These are phyloP conservation scores for Remorina albescens DNA, from an alignment of 2,797 vertebrate species.

Conservation along the genomic window DNA sequence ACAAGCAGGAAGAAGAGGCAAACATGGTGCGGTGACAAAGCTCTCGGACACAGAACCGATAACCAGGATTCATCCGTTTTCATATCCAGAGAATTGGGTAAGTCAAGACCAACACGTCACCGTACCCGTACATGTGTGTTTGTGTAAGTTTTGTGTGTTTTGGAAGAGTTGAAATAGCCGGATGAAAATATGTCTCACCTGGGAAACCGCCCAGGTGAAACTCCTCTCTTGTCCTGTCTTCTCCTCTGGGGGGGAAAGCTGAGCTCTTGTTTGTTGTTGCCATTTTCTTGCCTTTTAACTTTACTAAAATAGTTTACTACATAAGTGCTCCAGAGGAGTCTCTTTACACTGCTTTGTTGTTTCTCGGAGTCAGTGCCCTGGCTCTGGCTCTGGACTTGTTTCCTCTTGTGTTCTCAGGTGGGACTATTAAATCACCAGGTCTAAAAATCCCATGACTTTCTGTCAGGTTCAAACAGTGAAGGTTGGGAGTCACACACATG, in stretches of 20 bases:
- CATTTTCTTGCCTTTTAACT: too few species aligned
- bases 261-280: neutral
- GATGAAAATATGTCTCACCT: conserved; percentile 26
- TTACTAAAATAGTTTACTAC: neutral
- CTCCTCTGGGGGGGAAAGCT: too few species aligned
- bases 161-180: too few species aligned
- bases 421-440: too few species aligned
- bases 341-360: neutral
- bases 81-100: conserved; percentile 13
- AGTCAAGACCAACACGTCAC: neutral
- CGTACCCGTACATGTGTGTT: neutral
- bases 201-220: conserved; percentile 9
- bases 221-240: neutral
- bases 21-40: conserved; percentile 66
- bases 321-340: neutral
- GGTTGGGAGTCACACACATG: neutral
- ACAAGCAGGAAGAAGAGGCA: conserved; percentile 64
- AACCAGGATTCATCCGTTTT: conserved; percentile 6
- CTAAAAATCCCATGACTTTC: neutral
- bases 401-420: too few species aligned
- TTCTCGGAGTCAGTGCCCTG: rapidly evolving
- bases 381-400: neutral
- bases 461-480: neutral
- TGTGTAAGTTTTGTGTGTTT: neutral
- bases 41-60: conserved; percentile 26